Evolutionary conservation across 2,888 invertebrate species (phyloP).

Genomic region (Agrotis segetum): DNA sequence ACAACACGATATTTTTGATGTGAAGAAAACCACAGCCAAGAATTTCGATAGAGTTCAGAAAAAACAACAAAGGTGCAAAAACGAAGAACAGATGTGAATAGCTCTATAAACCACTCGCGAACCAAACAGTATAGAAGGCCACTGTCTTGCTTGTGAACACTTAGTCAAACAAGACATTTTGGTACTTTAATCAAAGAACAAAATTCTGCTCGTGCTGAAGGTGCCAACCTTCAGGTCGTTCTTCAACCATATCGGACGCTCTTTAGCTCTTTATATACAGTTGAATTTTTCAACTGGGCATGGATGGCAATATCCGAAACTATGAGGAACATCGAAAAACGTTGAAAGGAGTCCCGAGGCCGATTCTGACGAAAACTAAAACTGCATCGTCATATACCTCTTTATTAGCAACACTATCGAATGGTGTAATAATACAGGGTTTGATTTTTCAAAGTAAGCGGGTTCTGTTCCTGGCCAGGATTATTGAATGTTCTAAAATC

Average conservation of each 20-base stretch:
- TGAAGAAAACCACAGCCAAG: not conserved
- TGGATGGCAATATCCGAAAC: no score
- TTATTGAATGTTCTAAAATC: no score
- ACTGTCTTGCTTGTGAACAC: not conserved
- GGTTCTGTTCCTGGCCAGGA: no score
- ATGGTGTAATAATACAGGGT: no score
- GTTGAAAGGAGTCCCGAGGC: no score
- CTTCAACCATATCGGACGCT: not conserved
- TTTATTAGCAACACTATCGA: no score
- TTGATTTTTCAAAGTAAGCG: no score
- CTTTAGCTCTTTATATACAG: no score
- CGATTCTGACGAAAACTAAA: no score
- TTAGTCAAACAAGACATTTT: conserved; percentile 1
- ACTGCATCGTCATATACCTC: no score
- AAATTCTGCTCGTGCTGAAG: not conserved
- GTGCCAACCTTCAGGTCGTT: not conserved
- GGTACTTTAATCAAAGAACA: not conserved
- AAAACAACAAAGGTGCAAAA: not conserved
- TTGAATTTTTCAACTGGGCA: no score
- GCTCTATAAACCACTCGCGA: not conserved
- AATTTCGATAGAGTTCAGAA: not conserved
- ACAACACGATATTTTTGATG: not conserved
- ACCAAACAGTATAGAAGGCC: not conserved
- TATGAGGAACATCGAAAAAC: no score
- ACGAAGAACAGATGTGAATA: not conserved